Conservation (phyloP, 1,140 invertebrate species). For the Apis florea region DNA sequence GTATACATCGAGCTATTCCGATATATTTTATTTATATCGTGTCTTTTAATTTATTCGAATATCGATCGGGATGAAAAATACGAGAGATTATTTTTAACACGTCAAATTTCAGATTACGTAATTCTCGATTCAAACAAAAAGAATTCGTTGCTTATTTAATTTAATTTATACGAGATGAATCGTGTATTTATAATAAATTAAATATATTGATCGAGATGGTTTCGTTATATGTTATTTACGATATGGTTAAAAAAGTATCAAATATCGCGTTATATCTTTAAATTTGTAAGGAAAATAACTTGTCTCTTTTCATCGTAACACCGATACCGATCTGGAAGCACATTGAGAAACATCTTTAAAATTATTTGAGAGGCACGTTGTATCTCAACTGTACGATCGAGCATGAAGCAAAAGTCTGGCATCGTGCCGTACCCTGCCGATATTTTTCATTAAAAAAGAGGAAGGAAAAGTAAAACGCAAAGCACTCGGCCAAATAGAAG, state of each 20-base stretch:
- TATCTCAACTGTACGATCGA: constrained; percentile 38
- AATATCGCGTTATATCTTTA: background rate
- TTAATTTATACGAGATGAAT: too few species aligned
- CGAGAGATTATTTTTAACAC: too few species aligned
- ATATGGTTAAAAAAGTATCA: too few species aligned
- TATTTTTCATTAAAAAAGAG: constrained; percentile 33
- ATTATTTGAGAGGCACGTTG: constrained; percentile 18
- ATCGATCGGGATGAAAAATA: background rate
- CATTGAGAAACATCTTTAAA: constrained; percentile 36
- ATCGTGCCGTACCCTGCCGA: constrained; percentile 20
- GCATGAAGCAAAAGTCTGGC: constrained; percentile 42
- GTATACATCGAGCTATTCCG: background rate
- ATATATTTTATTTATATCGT: background rate
- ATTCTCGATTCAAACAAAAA: too few species aligned
- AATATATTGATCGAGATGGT: too few species aligned
- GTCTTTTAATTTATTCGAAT: background rate
- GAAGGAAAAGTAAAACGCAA: constrained; percentile 4
- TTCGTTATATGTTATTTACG: too few species aligned
- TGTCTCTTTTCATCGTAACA: background rate
- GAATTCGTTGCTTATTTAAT: too few species aligned
- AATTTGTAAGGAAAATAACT: too few species aligned
- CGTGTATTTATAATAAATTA: too few species aligned
- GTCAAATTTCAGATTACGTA: too few species aligned
- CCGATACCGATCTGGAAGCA: background rate
- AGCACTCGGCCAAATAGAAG: constrained; percentile 15